Evolutionary conservation across 2,797 vertebrate genomes (phyloP).

Genomic region (Spinus pinus): DNA sequence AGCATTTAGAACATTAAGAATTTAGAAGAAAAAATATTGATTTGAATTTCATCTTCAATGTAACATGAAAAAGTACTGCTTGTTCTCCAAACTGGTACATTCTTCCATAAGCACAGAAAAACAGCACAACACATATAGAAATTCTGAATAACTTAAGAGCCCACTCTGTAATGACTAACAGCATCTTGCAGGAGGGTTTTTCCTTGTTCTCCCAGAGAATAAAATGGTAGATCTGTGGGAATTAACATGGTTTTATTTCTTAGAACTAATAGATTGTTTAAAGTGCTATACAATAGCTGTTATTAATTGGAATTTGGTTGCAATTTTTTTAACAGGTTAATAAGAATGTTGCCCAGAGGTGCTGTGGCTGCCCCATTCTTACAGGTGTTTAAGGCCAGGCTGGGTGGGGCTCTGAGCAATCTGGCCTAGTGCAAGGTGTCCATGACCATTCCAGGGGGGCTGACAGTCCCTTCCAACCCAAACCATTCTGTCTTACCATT

Average conservation of each 20-base stretch:
- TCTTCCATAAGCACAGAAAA: neutral
- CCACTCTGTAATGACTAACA: slow-evolving; percentile 31
- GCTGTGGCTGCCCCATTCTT: neutral
- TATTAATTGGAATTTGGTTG: neutral
- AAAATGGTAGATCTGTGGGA: neutral
- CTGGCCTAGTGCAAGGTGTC: neutral
- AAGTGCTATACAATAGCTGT: neutral
- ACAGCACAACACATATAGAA: neutral
- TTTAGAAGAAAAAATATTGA: neutral
- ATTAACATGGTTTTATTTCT: neutral
- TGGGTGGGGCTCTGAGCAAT: neutral
- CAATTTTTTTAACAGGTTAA: neutral
- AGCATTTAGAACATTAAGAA: neutral
- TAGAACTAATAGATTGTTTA: neutral
- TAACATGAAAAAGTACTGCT: slow-evolving; percentile 3
- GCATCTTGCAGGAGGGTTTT: neutral
- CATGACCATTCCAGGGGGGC: neutral
- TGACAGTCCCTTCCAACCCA: neutral
- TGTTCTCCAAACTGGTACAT: neutral
- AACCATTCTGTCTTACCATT: neutral
- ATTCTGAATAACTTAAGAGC: neutral
- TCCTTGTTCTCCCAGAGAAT: neutral
- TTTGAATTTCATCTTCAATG: neutral
- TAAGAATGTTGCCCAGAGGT: neutral
- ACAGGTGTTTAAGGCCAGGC: neutral